Evolutionary conservation across 2,113 vertebrate species (phyloP), one percentile per base, ranked within the genome.

Genomic region (Paraplagusia blochii): DNA sequence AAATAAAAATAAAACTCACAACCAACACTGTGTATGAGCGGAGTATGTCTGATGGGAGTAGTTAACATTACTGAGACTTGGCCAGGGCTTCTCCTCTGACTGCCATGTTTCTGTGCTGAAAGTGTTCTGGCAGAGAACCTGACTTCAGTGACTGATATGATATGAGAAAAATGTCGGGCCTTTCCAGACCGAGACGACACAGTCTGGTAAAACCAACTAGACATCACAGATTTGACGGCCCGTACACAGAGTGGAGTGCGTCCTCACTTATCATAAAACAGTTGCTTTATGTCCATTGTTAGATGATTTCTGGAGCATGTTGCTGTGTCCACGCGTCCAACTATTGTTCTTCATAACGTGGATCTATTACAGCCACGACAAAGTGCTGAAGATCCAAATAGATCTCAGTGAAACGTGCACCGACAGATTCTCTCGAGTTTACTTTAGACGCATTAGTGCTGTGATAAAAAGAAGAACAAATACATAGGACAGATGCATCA

Each of bases 41-140:
- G 53, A 50, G 50, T 63, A 45, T 47, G 11, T 73, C 78, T 70
- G 45, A 1, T 46, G 77, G 80, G 77, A 77, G 57, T 63, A 59
- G 50, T 85, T 75, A 68, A 77, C 69, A 69, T 85, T 75, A 79
- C 53, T 74, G 72, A 80, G 64, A 61, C 59, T 67, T 53, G 60
- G 66, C 42, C 55, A 29, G 8, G 8, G 22, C 22, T 29, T 39
- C 58, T 58, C 59, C 45, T 16, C 15, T 63, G 22, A 9, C 57
- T 58, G 51, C 45, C 38, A 33, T 65, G 69, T 60, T 18, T 57
- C 29, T 44, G 14, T 51, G 58, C 22, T 29, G 22, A 10, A 34
- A 11, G 11, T 17, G 7, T 46, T 10, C 9, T 12, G 44, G 44
- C 44, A 2, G 17, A 47, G 45, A 13, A 47, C 45, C 45, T 47